Conservation (phyloP, 2,113 vertebrate species). For the Columbina picui region DNA sequence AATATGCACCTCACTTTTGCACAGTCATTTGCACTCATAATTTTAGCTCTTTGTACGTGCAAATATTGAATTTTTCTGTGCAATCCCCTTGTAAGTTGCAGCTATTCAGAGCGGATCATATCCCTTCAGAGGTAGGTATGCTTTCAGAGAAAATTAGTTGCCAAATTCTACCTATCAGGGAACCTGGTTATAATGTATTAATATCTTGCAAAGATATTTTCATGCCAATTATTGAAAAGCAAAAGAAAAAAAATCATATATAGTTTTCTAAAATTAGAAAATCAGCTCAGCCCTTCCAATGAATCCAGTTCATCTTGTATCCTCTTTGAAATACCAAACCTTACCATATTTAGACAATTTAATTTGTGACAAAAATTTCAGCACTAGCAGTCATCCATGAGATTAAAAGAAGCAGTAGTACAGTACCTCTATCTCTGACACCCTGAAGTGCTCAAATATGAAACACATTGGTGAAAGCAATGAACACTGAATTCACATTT, state of each 20-base stretch:
- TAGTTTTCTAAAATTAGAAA: constrained; percentile 14
- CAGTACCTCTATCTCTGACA: neutral
- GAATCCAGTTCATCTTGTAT: neutral
- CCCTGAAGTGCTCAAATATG: neutral
- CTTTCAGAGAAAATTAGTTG: neutral
- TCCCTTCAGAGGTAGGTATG: neutral
- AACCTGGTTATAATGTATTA: neutral
- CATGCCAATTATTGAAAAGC: neutral
- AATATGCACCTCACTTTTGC: neutral
- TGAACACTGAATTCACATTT: neutral
- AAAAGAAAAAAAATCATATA: neutral
- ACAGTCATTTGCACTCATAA: neutral
- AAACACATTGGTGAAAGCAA: neutral
- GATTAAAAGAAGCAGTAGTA: neutral
- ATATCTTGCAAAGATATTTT: neutral
- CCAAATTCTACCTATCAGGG: neutral
- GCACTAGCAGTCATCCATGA: neutral
- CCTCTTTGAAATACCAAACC: neutral
- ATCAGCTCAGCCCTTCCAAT: neutral
- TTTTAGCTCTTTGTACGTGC: neutral
- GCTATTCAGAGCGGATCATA: neutral
- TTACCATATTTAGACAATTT: constrained; percentile 16
- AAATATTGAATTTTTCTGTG: neutral
- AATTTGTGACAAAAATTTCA: constrained; percentile 7
- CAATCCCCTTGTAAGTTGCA: neutral